These are phyloP conservation scores for Cerastoderma edule DNA, from an alignment of 2,888 invertebrate genomes.

Conservation along the genomic window DNA sequence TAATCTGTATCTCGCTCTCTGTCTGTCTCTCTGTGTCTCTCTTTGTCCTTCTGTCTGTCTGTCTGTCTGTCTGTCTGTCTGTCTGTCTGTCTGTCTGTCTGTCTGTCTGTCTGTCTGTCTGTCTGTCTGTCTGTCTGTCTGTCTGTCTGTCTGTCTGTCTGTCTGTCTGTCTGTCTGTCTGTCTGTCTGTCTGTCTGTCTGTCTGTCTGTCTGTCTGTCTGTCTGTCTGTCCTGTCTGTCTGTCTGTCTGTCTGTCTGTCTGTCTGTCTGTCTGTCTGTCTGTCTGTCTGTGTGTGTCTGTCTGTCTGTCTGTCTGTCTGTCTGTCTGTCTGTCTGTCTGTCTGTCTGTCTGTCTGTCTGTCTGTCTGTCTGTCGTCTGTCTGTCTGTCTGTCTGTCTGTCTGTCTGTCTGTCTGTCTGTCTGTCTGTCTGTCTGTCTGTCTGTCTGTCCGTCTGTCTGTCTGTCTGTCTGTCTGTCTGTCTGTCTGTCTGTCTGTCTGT, in stretches of 20 bases:
- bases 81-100: slow-evolving; percentile 33
- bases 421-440: slow-evolving; percentile 1
- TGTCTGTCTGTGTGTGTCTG: slow-evolving; percentile 12
- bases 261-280: not conserved
- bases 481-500: slow-evolving; percentile 28
- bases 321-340: not conserved
- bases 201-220: slow-evolving; percentile 7
- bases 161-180: slow-evolving; percentile 28
- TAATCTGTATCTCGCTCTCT: no score
- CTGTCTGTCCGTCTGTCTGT: slow-evolving; percentile 30
- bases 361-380: no score
- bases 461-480: slow-evolving; percentile 29
- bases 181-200: slow-evolving; percentile 28
- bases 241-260: slow-evolving; percentile 8
- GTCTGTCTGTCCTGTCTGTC: not conserved
- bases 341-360: not conserved
- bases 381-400: not conserved
- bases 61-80: slow-evolving; percentile 30
- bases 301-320: slow-evolving; percentile 14
- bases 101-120: slow-evolving; percentile 33
- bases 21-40: no score
- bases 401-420: not conserved
- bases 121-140: slow-evolving; percentile 29
- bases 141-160: slow-evolving; percentile 31
- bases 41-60: no score